Percentiles rank a stretch among this genome's conserved stretches.
Evolutionary conservation across 2,113 vertebrate species (phyloP).

Genomic region (Labrus mixtus): DNA sequence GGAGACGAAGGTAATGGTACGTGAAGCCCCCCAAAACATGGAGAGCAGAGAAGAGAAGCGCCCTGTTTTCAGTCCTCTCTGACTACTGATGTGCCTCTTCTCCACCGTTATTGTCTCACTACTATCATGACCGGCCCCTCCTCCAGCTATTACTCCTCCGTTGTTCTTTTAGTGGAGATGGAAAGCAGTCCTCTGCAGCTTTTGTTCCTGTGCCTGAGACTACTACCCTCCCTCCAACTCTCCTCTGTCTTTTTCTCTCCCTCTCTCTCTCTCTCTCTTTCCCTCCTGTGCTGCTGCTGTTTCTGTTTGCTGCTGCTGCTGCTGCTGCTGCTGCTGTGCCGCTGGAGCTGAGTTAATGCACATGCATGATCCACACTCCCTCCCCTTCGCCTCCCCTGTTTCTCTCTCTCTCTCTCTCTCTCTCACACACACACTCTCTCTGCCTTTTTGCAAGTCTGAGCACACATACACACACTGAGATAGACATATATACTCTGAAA

Average conservation of each 20-base stretch:
- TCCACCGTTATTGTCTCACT: conserved; percentile 73
- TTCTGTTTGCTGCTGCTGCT: conserved; percentile 69
- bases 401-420: conserved; percentile 61
- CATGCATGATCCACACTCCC: conserved; percentile 84
- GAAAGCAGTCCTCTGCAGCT: conserved; percentile 81
- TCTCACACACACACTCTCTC: conserved; percentile 33
- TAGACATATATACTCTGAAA: conserved; percentile 42
- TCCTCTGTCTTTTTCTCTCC: conserved; percentile 68
- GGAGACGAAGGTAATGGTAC: conserved; percentile 67
- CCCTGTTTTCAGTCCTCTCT: conserved; percentile 71
- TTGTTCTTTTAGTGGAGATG: conserved; percentile 76
- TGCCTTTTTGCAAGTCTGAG: conserved; percentile 50
- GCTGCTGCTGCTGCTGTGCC: conserved; percentile 72
- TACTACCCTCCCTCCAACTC: conserved; percentile 78
- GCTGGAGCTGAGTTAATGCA: conserved; percentile 83
- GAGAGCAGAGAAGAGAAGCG: conserved; percentile 74
- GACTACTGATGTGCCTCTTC: conserved; percentile 64
- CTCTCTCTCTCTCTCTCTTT: conserved; percentile 62
- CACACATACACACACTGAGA: conserved; percentile 31
- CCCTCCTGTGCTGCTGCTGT: conserved; percentile 71
- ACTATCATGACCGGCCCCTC: conserved; percentile 72
- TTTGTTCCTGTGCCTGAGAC: conserved; percentile 79
- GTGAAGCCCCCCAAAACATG: conserved; percentile 78
- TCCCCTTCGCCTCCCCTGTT: conserved; percentile 73
- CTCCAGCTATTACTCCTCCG: conserved; percentile 64